phyloP scores from a whole-genome alignment of 2,113 vertebrate species.

The Erythrolamprus reginae region DNA sequence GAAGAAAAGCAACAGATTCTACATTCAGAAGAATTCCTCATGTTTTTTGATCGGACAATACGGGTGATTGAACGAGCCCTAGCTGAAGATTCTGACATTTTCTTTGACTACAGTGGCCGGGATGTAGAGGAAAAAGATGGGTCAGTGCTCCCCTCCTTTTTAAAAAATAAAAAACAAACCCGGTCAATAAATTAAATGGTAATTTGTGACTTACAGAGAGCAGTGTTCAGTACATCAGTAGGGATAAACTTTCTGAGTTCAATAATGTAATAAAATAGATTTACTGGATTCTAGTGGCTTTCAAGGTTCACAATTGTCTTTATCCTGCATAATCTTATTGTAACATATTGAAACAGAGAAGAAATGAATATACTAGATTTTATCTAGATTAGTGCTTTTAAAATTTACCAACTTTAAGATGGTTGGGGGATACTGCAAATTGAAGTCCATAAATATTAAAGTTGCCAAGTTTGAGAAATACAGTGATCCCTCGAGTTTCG shows the following conservation, averaged over 20 bases:
- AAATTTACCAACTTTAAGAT: background rate
- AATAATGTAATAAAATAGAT: constrained; percentile 18
- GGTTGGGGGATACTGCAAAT: background rate
- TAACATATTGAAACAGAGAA: background rate
- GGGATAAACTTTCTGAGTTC: background rate
- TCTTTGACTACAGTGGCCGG: constrained; percentile 92
- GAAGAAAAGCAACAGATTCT: constrained; percentile 95
- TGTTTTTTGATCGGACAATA: constrained; percentile 95
- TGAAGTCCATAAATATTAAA: background rate
- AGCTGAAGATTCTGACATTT: constrained; percentile 90
- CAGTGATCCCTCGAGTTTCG: too few relatives aligned
- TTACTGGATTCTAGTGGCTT: background rate
- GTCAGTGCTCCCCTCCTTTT: constrained; percentile 66
- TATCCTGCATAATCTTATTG: background rate
- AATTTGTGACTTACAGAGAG: background rate
- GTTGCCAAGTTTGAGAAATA: background rate
- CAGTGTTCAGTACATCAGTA: background rate
- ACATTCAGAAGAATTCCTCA: constrained; percentile 94
- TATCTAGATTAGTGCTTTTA: background rate
- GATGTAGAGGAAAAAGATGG: constrained; percentile 93
- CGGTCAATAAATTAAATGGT: background rate
- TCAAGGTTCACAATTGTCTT: too few relatives aligned
- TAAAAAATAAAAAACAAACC: too few relatives aligned
- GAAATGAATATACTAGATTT: too few relatives aligned
- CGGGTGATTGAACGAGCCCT: constrained; percentile 92